Conservation (phyloP, 64 coral and sea anemone genomes). For the Montipora efflorescens region DNA sequence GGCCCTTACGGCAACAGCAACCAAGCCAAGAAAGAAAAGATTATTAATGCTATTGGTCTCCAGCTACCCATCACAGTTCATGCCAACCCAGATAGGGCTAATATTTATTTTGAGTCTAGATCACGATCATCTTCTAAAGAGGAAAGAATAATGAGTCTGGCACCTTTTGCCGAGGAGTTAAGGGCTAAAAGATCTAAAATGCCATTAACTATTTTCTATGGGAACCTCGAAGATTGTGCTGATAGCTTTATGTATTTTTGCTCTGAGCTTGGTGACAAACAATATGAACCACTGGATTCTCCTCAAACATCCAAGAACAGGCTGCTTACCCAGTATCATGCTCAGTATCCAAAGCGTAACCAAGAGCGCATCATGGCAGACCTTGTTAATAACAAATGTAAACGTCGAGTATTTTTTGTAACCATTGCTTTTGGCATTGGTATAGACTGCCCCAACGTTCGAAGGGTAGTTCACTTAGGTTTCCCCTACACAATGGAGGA, state of each 20-base stretch:
- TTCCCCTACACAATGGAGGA: constrained; percentile 57
- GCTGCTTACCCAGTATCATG: constrained; percentile 58
- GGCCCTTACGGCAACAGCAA: constrained; percentile 18
- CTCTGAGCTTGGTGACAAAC: neutral
- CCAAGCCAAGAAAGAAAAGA: neutral
- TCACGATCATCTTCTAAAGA: constrained; percentile 12
- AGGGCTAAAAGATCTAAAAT: constrained; percentile 4
- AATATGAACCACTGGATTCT: constrained; percentile 8
- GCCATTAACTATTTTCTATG: constrained; percentile 18
- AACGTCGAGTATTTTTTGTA: constrained; percentile 30
- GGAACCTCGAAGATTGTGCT: neutral
- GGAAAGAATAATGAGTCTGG: neutral
- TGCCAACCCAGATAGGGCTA: constrained; percentile 41
- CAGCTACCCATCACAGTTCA: constrained; percentile 15
- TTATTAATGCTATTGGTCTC: constrained; percentile 40
- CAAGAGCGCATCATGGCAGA: constrained; percentile 48
- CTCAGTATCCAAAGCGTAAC: constrained; percentile 49
- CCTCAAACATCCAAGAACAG: constrained; percentile 27
- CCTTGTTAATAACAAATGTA: constrained; percentile 22
- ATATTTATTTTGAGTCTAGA: constrained; percentile 44
- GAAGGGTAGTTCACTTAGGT: constrained; percentile 56
- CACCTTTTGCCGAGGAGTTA: constrained; percentile 22
- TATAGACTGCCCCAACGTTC: constrained; percentile 27
- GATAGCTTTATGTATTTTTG: neutral
- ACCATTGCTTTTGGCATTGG: constrained; percentile 67